Conservation (phyloP, 2,888 invertebrate genomes). For the Caenorhabditis imperialis region DNA sequence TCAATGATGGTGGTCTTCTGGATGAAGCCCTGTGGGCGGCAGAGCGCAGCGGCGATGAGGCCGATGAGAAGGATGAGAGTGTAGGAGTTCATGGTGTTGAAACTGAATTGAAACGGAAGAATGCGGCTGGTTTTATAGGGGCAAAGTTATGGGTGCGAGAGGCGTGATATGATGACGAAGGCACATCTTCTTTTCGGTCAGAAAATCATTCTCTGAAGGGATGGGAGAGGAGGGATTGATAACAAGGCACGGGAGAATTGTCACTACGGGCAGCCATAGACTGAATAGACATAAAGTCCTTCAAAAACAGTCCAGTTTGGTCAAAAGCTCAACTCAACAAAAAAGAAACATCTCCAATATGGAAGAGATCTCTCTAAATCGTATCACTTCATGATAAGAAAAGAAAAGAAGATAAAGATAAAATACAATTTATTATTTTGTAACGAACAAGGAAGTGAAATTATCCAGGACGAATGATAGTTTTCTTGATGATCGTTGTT, state of each 20-base stretch:
- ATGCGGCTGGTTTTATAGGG: constrained; percentile 31
- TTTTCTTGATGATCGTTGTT: constrained; percentile 7
- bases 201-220: constrained; percentile 24
- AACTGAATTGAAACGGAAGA: constrained; percentile 31
- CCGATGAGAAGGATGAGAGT: constrained; percentile 32
- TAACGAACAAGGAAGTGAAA: constrained; percentile 6
- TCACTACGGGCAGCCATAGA: no score
- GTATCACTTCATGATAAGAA: no score
- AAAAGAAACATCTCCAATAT: no score
- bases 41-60: constrained; percentile 19
- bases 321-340: no score
- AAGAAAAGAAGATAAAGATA: background rate
- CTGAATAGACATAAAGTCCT: no score
- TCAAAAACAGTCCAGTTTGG: no score
- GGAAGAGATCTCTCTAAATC: no score
- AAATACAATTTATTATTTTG: background rate
- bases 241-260: no score
- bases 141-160: constrained; percentile 12
- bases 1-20: constrained; percentile 48
- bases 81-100: constrained; percentile 43
- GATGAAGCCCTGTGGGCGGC: constrained; percentile 33
- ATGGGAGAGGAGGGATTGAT: constrained; percentile 6
- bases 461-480: constrained; percentile 12
- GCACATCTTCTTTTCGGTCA: constrained; percentile 31
- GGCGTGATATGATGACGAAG: constrained; percentile 36